Conservation (phyloP, 2,113 vertebrate genomes). For the Physeter macrocephalus region DNA sequence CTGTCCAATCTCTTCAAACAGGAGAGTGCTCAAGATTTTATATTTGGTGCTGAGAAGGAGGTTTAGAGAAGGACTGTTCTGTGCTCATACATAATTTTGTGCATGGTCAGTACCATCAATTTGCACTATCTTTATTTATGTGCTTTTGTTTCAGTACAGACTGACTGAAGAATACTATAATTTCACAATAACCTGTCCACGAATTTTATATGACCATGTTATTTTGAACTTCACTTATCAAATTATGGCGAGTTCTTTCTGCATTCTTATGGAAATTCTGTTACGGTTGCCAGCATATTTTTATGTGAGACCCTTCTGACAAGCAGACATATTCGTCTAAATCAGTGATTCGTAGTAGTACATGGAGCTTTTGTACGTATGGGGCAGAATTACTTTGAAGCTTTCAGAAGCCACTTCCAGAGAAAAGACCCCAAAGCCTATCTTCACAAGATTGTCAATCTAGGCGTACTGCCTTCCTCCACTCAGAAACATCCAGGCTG, state of each 20-base stretch:
- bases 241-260: background rate
- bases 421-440: background rate
- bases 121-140: background rate
- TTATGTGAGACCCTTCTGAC: background rate
- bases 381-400: background rate
- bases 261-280: background rate
- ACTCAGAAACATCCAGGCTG: background rate
- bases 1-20: background rate
- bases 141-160: background rate
- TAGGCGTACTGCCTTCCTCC: background rate
- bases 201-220: background rate
- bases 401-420: background rate
- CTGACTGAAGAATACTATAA: background rate
- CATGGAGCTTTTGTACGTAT: background rate
- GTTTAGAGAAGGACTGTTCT: background rate
- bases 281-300: background rate
- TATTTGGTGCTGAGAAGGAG: background rate
- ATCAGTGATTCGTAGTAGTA: background rate
- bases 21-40: background rate
- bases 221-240: background rate
- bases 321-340: background rate
- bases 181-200: background rate
- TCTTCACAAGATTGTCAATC: background rate
- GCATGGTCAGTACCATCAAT: background rate
- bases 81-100: background rate